Base-by-base conservation (phyloP, 2,797 vertebrate genomes). In the Aythya fuligula region DNA sequence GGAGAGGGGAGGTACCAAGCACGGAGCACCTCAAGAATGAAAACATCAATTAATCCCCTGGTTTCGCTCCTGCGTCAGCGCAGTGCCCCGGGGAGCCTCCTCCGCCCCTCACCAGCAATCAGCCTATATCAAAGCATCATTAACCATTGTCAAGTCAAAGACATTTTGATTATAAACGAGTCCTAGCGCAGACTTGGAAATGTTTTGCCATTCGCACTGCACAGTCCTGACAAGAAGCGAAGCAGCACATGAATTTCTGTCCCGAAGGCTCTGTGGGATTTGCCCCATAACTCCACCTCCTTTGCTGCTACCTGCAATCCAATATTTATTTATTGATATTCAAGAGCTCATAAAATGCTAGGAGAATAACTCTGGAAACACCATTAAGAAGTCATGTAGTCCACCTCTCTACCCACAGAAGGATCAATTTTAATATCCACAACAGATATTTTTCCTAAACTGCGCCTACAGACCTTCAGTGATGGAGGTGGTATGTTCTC, bases 201-300 rank as follows among this genome's bases (percentile, higher is more conserved):
- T 3, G 3, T 10, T 71, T 86, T 81, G 30, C 58, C 57, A 32
- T 69, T 87, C 45, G 20, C 38, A 11, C 51, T 13, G 30, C 30
- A 17, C 62, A 60, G n/a, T 28, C 58, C 58, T 76, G n/a, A 45
- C 34, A 8, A 17, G 18, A 72, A 85, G 65, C 0, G 0, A 75
- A 86, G 64, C 71, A 3, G 4, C 3, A 1, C 14, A 4, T 19
- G 41, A 51, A 17, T 81, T 78, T 65, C 84, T 28, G 0, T 38
- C 45, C 45, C 27, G 2, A 9, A 34, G 45, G 34, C 78, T 77
- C 74, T 30, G 43, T 67, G 58, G 87, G 78, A 39, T 85, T 70
- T 77, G 49, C 32, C 28, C 74, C 67, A n/a, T 51, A 14, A n/a
- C 38, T 69, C 74, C 70, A 53, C 1, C 4, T n/a, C 47, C 51